Percentiles rank a stretch among this genome's conserved stretches.
These are phyloP conservation scores for Sturnira hondurensis DNA, from an alignment of 2,113 vertebrate genomes.

Conservation along the genomic window DNA sequence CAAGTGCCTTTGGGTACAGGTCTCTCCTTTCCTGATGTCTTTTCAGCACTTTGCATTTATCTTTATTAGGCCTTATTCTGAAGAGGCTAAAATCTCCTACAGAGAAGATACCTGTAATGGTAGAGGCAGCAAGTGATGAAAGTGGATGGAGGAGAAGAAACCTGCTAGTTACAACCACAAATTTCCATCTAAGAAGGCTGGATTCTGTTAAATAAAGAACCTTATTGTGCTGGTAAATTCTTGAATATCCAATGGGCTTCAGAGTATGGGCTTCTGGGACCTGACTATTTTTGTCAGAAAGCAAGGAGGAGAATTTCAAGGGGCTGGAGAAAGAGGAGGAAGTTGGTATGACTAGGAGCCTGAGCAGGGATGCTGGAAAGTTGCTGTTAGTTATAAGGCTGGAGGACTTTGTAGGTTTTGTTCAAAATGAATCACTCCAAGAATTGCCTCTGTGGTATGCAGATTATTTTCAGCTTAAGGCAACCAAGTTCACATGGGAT, in stretches of 20 bases:
- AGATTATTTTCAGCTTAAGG: neutral
- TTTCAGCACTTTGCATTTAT: neutral
- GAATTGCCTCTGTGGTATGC: neutral
- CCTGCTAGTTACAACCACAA: neutral
- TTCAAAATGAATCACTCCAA: neutral
- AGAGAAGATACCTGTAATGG: neutral
- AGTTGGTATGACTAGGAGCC: neutral
- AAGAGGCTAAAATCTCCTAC: neutral
- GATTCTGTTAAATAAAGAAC: neutral
- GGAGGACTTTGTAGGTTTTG: neutral
- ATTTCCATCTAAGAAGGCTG: neutral
- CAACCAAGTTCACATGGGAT: no score
- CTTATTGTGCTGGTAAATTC: neutral
- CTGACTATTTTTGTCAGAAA: neutral
- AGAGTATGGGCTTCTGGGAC: neutral
- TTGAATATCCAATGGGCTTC: neutral
- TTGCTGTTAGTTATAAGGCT: neutral
- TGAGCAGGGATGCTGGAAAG: neutral
- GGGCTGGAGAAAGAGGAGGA: neutral
- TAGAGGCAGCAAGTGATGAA: neutral
- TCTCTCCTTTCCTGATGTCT: neutral
- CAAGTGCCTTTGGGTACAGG: neutral
- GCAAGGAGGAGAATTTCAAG: neutral
- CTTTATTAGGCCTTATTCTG: neutral
- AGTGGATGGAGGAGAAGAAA: neutral